These are phyloP conservation scores for Aplochiton taeniatus DNA, from an alignment of 2,797 vertebrate genomes.

Conservation along the genomic window DNA sequence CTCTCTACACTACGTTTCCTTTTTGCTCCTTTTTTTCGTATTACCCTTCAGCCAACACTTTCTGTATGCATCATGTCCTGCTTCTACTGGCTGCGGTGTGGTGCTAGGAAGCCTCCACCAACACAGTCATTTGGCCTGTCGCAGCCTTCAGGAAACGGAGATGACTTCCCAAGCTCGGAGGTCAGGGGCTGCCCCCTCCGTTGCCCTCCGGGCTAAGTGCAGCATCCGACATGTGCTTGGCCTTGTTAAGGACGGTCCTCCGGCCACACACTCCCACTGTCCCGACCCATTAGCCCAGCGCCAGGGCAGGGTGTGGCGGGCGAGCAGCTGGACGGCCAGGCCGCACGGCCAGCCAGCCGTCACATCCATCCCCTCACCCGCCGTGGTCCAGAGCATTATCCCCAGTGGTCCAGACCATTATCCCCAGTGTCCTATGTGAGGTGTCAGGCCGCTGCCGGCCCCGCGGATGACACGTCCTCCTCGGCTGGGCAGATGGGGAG, in stretches of 20 bases:
- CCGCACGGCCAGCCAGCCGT: background rate
- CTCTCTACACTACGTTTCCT: constrained; percentile 40
- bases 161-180: background rate
- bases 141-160: constrained; percentile 3
- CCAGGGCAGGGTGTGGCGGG: background rate
- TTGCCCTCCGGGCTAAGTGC: constrained; percentile 29
- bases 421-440: constrained; percentile 11
- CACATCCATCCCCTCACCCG: background rate
- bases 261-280: constrained; percentile 8
- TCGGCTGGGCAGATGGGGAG: constrained; percentile 16
- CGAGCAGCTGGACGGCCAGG: constrained; percentile 6
- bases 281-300: no score
- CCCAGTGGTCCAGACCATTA: constrained; percentile 20
- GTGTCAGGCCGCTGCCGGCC: constrained; percentile 36
- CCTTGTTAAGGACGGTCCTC: constrained; percentile 40
- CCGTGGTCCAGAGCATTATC: constrained; percentile 16
- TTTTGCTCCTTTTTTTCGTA: background rate
- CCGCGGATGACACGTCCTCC: constrained; percentile 33
- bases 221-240: constrained; percentile 58
- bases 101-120: background rate
- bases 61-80: background rate
- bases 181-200: constrained; percentile 1
- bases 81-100: background rate
- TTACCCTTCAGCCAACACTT: background rate
- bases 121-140: background rate